Evolutionary conservation across 2,797 vertebrate genomes (phyloP), one percentile per base, ranked within the genome.

Genomic region (Neopelma chrysocephalum): DNA sequence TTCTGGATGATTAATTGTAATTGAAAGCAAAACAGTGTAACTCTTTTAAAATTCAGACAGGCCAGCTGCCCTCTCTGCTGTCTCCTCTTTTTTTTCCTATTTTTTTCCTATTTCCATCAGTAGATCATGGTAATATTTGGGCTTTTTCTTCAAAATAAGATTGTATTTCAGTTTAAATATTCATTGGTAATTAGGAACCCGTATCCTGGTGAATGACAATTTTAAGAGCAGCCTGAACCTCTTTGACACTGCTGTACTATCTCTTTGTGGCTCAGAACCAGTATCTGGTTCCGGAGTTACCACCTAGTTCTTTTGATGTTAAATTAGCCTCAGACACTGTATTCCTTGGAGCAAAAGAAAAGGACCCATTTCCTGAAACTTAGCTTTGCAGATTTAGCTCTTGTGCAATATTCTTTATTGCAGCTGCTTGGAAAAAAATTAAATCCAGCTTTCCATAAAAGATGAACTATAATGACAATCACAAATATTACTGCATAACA

Each of bases 341-440:
- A 64, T 89, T 85, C 56, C 68, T 25, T 87, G 80, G 96, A 89
- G 72, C 13, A 68, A 91, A 96, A 85, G 64, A 92, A 88, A 93
- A 57, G 13, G 56, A 75, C 42, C 32, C 29, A 18, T 86, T 95
- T 94, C 36, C 82, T 94, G 56, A 69, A 65, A 57, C 62, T 62
- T 68, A 60, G 15, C 31, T 95, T 90, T 79, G 36, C n/a, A 79
- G 45, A 81, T 56, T 78, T 57, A 76, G 18, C 26, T 78, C 56
- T 93, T 84, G 48, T 65, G 27, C 26, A 88, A 54, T 89, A 75
- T 77, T 94, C 72, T 88, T 94, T 82, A 72, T 56, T 93, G 38
- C 34, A 93, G 51, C 53, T 87, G 18, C 42, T 91, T 61, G 38
- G 70, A 87, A 89, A 91, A 70, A 72, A 93, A 84, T 80, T 56